These are phyloP conservation scores for Tryphoninae sp. DNA, from an alignment of 2,888 invertebrate species.

Conservation along the genomic window DNA sequence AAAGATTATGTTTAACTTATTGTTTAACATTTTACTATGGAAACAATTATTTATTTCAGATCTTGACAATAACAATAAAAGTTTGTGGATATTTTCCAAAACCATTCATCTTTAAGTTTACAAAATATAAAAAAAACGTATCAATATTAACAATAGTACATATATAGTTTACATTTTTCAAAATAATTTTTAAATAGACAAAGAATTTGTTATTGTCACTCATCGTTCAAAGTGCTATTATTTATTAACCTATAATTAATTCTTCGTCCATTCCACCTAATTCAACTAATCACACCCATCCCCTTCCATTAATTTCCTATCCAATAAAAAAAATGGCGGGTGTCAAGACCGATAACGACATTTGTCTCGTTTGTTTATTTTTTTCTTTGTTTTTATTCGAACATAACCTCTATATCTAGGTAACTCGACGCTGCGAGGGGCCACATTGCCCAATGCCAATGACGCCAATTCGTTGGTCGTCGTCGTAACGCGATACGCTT, in stretches of 20 bases:
- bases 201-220: background rate
- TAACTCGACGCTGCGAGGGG: constrained; percentile 11
- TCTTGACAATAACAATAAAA: too few relatives aligned
- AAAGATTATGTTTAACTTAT: too few relatives aligned
- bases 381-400: constrained; percentile 8
- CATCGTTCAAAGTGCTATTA: background rate
- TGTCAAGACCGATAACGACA: background rate
- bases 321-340: background rate
- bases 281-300: too few relatives aligned
- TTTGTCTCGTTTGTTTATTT: background rate
- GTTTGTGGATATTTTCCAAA: too few relatives aligned
- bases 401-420: background rate
- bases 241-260: background rate
- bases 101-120: too few relatives aligned
- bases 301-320: constrained; percentile 5
- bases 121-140: too few relatives aligned
- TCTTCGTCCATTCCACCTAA: too few relatives aligned
- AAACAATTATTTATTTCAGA: too few relatives aligned
- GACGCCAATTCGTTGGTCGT: constrained; percentile 18
- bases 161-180: too few relatives aligned
- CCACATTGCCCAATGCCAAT: constrained; percentile 42
- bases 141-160: too few relatives aligned
- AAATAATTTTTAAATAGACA: too few relatives aligned
- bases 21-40: too few relatives aligned
- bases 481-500: constrained; percentile 31